phyloP scores from a whole-genome alignment of 2,797 vertebrate genomes.

The Gambelia wislizenii region DNA sequence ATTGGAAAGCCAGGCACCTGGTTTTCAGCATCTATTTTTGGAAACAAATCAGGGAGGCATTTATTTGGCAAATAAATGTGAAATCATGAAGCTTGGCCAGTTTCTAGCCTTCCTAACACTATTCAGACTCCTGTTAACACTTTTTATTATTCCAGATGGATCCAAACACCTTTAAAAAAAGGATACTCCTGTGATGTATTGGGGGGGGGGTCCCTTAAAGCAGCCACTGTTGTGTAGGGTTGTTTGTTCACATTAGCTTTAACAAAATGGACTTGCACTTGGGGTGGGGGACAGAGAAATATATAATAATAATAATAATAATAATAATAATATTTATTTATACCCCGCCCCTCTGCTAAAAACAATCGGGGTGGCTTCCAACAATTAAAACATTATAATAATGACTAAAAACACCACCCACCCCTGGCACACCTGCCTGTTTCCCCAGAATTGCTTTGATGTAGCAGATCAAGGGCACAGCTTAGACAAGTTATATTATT shows the following conservation, averaged over 20 bases:
- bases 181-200: neutral
- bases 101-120: slow-evolving; percentile 57
- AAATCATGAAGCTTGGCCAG: slow-evolving; percentile 58
- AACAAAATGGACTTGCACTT: neutral
- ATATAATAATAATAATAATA: too few species aligned
- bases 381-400: too few species aligned
- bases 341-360: too few species aligned
- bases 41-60: slow-evolving; percentile 70
- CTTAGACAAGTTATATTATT: too few species aligned
- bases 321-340: too few species aligned
- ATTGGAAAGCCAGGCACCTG: slow-evolving; percentile 58
- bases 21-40: slow-evolving; percentile 64
- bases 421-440: neutral
- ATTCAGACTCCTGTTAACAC: slow-evolving; percentile 45
- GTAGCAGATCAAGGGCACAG: neutral
- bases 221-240: neutral
- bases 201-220: neutral
- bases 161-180: slow-evolving; percentile 42
- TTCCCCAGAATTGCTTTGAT: neutral
- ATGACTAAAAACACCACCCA: too few species aligned
- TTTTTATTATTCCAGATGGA: slow-evolving; percentile 44
- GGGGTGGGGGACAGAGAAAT: neutral
- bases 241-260: neutral
- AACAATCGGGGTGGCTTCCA: too few species aligned
- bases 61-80: slow-evolving; percentile 74